Conservation (phyloP, 1,140 invertebrate genomes). For the Euglossa dilemma region DNA sequence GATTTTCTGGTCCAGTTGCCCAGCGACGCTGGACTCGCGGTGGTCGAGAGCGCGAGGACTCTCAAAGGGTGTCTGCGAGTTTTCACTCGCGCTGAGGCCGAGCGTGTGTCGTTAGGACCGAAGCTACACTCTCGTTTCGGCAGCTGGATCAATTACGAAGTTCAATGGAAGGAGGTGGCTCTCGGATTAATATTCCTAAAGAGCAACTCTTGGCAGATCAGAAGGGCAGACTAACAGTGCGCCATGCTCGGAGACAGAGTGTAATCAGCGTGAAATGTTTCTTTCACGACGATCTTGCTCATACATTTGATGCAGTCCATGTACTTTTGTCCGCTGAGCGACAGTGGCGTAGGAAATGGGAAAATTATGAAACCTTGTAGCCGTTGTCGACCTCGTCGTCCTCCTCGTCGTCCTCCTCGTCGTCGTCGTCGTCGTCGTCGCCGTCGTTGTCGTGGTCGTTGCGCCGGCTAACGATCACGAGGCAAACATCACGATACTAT, state of each 20-base stretch:
- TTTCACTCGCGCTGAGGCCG: background rate
- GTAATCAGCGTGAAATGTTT: slow-evolving; percentile 72
- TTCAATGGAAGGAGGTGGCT: slow-evolving; percentile 28
- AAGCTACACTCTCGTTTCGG: background rate
- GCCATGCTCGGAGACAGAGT: slow-evolving; percentile 45
- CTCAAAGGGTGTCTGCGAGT: background rate
- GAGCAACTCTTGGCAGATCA: slow-evolving; percentile 35
- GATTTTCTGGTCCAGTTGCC: too few species aligned
- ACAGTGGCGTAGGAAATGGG: slow-evolving; percentile 30
- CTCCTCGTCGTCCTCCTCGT: too few species aligned
- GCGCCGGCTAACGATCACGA: background rate
- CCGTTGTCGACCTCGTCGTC: background rate
- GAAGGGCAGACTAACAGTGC: slow-evolving; percentile 34
- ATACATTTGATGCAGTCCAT: slow-evolving; percentile 52
- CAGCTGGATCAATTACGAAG: slow-evolving; percentile 27
- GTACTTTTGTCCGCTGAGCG: slow-evolving; percentile 25
- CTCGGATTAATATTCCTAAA: slow-evolving; percentile 53
- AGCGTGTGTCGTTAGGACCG: background rate
- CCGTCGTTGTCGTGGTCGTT: background rate
- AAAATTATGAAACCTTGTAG: background rate
- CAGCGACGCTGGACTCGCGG: too few species aligned
- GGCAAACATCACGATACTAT: background rate
- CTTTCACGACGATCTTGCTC: slow-evolving; percentile 63
- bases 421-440: too few species aligned
- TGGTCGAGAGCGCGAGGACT: too few species aligned